phyloP scores from a whole-genome alignment of 2,113 vertebrate species.

The Ochotona curzoniae region DNA sequence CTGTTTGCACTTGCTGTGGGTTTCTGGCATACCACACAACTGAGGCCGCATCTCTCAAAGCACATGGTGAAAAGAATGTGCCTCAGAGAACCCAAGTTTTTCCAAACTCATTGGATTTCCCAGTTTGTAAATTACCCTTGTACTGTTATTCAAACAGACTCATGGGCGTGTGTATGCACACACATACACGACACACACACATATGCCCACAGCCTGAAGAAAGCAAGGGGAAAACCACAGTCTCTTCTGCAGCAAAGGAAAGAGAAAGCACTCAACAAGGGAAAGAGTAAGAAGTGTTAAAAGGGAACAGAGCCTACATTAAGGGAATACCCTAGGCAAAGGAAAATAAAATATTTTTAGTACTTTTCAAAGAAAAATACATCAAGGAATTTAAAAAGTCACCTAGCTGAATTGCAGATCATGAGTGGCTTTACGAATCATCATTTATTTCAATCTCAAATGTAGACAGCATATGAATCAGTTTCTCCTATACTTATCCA shows the following conservation, averaged over 20 bases:
- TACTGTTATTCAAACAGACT: background rate
- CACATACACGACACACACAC: background rate
- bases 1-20: background rate
- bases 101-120: background rate
- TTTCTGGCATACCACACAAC: background rate
- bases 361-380: background rate
- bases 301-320: background rate
- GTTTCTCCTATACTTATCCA: background rate
- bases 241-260: background rate
- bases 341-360: background rate
- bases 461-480: background rate
- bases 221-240: background rate
- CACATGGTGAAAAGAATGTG: conserved; percentile 8
- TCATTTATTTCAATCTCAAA: conserved; percentile 1
- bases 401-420: background rate
- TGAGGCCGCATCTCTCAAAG: background rate
- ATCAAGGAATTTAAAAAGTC: background rate
- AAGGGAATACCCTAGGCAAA: background rate
- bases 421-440: background rate
- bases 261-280: conserved; percentile 2
- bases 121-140: background rate
- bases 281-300: background rate
- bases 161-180: accelerated
- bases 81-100: background rate
- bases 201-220: background rate